Conservation (phyloP, 92 coral and sea anemone genomes). For the Porites cylindrica region DNA sequence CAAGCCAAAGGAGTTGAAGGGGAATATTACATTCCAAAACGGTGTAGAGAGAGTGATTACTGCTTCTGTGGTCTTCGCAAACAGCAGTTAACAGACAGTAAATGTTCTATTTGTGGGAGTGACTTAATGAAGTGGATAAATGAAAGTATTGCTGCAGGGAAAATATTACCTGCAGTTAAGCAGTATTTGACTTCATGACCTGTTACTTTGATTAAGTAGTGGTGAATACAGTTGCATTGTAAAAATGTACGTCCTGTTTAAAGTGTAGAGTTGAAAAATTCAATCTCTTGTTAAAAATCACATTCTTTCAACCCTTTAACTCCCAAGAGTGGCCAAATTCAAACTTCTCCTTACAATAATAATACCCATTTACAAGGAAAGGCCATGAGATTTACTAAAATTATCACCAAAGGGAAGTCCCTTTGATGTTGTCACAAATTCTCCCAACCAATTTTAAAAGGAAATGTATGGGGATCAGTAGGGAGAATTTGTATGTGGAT, state of each 20-base stretch:
- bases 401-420: no score
- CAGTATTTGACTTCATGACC: slow-evolving; percentile 5
- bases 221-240: background rate
- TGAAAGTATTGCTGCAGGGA: slow-evolving; percentile 31
- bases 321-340: no score
- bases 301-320: background rate
- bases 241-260: background rate
- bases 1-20: slow-evolving; percentile 38
- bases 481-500: no score
- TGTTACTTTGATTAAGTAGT: background rate
- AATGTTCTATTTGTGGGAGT: slow-evolving; percentile 48
- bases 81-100: slow-evolving; percentile 31
- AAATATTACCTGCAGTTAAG: slow-evolving; percentile 5
- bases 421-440: no score
- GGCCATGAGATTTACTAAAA: no score
- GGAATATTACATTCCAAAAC: slow-evolving; percentile 36
- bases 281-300: background rate
- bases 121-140: slow-evolving; percentile 18
- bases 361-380: no score
- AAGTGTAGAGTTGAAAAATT: background rate
- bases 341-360: no score
- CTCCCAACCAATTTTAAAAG: no score
- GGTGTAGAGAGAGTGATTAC: slow-evolving; percentile 37
- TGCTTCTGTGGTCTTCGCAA: slow-evolving; percentile 46
- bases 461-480: no score